These are phyloP conservation scores for Oceanodroma tethys DNA, from an alignment of 2,113 vertebrate species.

Conservation along the genomic window DNA sequence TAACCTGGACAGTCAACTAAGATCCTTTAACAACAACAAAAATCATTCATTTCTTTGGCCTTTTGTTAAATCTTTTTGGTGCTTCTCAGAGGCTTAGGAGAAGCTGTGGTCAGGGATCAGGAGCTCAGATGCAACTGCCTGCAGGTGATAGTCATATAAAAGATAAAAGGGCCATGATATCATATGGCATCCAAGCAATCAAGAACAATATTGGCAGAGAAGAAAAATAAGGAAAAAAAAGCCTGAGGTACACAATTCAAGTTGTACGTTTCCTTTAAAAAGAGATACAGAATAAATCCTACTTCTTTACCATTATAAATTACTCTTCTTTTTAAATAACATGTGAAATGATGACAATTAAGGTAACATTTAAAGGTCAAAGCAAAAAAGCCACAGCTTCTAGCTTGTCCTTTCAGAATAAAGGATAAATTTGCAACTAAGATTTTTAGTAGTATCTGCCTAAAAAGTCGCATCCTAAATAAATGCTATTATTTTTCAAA, in stretches of 20 bases:
- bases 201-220: background rate
- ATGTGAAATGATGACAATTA: background rate
- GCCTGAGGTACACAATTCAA: background rate
- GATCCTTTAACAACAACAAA: conserved; percentile 11
- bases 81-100: conserved; percentile 23
- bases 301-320: background rate
- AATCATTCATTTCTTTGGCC: conserved; percentile 15
- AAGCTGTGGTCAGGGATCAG: conserved; percentile 29
- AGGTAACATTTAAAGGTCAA: background rate
- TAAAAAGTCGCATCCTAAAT: background rate
- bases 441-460: background rate
- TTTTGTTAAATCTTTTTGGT: conserved; percentile 41
- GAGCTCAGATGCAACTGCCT: conserved; percentile 44
- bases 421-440: background rate
- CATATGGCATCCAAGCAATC: background rate
- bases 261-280: background rate
- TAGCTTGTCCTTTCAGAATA: background rate
- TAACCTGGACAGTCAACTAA: conserved; percentile 32
- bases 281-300: background rate
- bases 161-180: conserved; percentile 33
- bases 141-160: conserved; percentile 49
- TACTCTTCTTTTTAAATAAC: background rate
- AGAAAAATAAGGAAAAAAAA: background rate
- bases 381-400: background rate
- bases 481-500: background rate